phyloP scores from a whole-genome alignment of 2,888 invertebrate species.

The Formica aserva region DNA sequence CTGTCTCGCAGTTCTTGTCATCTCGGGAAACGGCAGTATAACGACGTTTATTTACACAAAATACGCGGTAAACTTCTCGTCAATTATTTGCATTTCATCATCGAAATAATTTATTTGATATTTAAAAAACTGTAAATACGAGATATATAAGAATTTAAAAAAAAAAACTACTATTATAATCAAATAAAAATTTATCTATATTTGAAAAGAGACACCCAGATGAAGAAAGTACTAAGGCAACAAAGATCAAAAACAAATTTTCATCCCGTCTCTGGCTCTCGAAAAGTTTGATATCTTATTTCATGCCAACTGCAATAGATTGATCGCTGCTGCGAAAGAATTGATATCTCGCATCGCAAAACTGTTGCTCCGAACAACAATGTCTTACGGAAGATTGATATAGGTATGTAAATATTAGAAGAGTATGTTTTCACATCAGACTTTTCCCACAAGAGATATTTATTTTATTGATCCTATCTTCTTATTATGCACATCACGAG shows the following conservation, averaged over 20 bases:
- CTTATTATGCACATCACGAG: conserved; percentile 5
- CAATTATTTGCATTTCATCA: conserved; percentile 32
- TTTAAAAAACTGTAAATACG: neutral
- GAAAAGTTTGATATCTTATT: conserved; percentile 45
- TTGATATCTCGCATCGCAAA: conserved; percentile 34
- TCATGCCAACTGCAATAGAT: conserved; percentile 27
- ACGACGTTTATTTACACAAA: conserved; percentile 47
- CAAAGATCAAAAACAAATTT: conserved; percentile 17
- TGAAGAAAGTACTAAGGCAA: neutral
- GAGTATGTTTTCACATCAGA: neutral
- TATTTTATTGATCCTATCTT: neutral
- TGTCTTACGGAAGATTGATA: conserved; percentile 54
- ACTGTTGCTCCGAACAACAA: conserved; percentile 45
- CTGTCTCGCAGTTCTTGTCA: conserved; percentile 42
- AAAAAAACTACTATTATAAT: neutral
- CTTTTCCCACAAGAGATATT: conserved; percentile 13
- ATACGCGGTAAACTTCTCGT: conserved; percentile 35
- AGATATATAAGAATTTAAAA: neutral
- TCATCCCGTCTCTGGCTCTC: neutral
- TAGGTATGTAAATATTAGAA: conserved; percentile 21
- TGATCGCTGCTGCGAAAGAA: conserved; percentile 47
- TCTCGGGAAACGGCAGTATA: conserved; percentile 17
- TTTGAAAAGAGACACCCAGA: neutral
- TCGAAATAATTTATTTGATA: neutral
- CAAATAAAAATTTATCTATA: neutral